Evolutionary conservation across 2,113 vertebrate species (phyloP).

Genomic region (Ophthalmolycus amberensis): DNA sequence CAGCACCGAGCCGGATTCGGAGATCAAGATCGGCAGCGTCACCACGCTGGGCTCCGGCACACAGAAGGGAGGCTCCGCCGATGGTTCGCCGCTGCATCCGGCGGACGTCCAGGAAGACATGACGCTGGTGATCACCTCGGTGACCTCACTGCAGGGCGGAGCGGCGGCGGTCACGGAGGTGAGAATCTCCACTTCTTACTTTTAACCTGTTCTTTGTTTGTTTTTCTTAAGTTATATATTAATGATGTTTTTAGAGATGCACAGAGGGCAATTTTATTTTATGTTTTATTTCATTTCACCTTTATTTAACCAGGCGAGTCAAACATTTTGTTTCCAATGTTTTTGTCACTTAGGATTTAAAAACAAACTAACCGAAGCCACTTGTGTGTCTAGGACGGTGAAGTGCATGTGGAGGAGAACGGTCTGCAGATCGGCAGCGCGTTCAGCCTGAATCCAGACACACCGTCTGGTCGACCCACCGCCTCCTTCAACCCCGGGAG

Average conservation of each 20-base stretch:
- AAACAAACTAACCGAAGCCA: slow-evolving; percentile 14
- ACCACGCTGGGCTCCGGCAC: slow-evolving; percentile 88
- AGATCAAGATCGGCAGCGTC: slow-evolving; percentile 97
- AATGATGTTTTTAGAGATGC: too few relatives aligned
- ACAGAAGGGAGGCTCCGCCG: slow-evolving; percentile 48
- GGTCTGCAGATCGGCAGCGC: slow-evolving; percentile 92
- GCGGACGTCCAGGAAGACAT: slow-evolving; percentile 85
- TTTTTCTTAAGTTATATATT: too few relatives aligned
- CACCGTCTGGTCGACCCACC: slow-evolving; percentile 66
- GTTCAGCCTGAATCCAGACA: slow-evolving; percentile 90
- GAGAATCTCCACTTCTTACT: slow-evolving; percentile 1
- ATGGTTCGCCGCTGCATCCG: slow-evolving; percentile 26
- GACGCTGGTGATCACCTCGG: slow-evolving; percentile 97
- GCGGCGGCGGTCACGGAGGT: slow-evolving; percentile 68
- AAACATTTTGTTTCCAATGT: not conserved
- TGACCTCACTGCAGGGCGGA: slow-evolving; percentile 93
- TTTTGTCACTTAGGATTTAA: not conserved
- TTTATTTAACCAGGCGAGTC: too few relatives aligned
- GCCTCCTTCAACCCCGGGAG: slow-evolving; percentile 95
- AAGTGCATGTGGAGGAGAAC: slow-evolving; percentile 83
- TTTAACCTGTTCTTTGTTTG: too few relatives aligned
- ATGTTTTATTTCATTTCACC: too few relatives aligned
- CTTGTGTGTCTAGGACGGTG: slow-evolving; percentile 56
- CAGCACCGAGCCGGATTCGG: slow-evolving; percentile 96
- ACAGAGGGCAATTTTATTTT: too few relatives aligned